These are phyloP conservation scores for Tetragonisca angustula DNA, from an alignment of 2,888 invertebrate species.

Conservation along the genomic window DNA sequence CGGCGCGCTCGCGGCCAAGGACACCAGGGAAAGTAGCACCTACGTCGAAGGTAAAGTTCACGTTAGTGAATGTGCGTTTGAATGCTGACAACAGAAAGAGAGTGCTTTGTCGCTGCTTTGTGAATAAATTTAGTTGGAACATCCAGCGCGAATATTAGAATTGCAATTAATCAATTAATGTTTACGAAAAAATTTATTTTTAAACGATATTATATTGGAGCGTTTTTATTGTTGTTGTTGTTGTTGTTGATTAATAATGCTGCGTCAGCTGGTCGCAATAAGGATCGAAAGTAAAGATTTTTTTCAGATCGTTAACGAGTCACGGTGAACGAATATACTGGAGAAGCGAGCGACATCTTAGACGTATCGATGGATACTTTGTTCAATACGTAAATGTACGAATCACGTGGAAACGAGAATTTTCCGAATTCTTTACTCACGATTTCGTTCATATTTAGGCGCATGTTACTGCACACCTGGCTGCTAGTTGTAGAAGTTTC, in stretches of 20 bases:
- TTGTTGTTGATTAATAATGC: background rate
- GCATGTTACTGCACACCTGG: conserved; percentile 63
- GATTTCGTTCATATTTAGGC: conserved; percentile 71
- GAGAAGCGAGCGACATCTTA: background rate
- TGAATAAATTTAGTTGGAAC: background rate
- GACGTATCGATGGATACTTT: no score
- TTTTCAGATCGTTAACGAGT: background rate
- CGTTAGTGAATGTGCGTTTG: conserved; percentile 18
- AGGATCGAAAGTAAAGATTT: background rate
- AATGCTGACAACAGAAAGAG: conserved; percentile 6
- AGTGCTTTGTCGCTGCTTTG: background rate
- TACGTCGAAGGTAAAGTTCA: conserved; percentile 62
- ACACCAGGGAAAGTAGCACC: conserved; percentile 75
- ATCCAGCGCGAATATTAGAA: background rate
- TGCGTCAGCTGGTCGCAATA: background rate
- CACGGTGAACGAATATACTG: no score
- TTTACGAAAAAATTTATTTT: background rate
- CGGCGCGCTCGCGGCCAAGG: conserved; percentile 74
- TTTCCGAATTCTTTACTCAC: conserved; percentile 75
- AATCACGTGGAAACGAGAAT: background rate
- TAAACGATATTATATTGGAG: background rate
- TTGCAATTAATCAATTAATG: background rate
- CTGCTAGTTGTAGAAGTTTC: conserved; percentile 71
- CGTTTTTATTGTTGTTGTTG: background rate
- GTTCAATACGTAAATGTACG: background rate